Conservation (phyloP, 2,888 invertebrate species). For the Synergus laeviventris region DNA sequence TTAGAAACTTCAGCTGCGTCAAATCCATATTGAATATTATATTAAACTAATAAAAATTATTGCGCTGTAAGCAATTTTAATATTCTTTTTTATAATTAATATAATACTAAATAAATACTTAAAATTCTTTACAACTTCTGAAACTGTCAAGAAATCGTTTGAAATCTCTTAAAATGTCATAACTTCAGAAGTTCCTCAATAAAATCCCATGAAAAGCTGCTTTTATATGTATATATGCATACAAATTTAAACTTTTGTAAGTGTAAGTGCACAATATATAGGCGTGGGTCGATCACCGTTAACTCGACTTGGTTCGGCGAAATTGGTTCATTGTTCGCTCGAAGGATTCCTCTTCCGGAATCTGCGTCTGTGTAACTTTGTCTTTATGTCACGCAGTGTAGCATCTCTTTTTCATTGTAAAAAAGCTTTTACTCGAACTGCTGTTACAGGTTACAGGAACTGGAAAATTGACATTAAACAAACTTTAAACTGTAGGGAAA, state of each 20-base stretch:
- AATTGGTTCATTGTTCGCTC: constrained; percentile 51
- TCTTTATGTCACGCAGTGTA: neutral
- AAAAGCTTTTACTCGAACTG: neutral
- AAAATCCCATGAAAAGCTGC: no score
- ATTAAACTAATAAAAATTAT: no score
- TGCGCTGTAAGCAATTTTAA: no score
- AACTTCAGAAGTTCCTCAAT: no score
- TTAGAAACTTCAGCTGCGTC: neutral
- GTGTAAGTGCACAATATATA: constrained; percentile 40
- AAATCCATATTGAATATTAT: neutral
- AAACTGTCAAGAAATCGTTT: no score
- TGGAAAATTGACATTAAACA: no score
- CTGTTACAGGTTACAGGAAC: neutral
- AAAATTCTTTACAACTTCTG: no score
- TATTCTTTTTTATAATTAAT: no score
- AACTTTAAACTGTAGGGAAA: no score
- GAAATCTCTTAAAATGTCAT: no score
- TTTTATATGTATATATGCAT: neutral
- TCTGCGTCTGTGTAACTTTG: constrained; percentile 25
- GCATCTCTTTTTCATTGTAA: constrained; percentile 5
- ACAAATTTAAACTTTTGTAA: constrained; percentile 27
- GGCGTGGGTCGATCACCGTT: constrained; percentile 51
- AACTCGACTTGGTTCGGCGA: constrained; percentile 47
- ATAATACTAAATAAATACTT: no score
- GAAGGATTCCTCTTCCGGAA: constrained; percentile 49